Conservation (phyloP, 1,140 invertebrate species). For the Bathynomus jamesi region DNA sequence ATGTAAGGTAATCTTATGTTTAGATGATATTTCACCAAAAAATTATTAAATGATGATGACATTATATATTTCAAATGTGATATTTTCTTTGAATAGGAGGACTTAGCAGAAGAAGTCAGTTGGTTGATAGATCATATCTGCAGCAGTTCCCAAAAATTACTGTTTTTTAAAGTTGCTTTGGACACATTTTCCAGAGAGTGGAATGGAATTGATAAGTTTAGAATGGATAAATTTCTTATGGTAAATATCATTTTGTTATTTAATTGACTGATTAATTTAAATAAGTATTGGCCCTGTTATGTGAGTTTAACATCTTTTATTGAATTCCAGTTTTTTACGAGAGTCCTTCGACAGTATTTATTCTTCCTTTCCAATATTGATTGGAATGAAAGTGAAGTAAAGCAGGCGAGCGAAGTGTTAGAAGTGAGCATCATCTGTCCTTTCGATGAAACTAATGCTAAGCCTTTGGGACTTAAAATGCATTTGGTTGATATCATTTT, state of each 20-base stretch:
- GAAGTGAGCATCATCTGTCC: conserved; percentile 45
- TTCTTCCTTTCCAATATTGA: conserved; percentile 52
- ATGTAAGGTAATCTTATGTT: too few relatives aligned
- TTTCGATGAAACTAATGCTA: conserved; percentile 38
- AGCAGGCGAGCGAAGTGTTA: conserved; percentile 50
- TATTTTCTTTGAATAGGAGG: conserved; percentile 55
- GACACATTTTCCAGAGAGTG: conserved; percentile 71
- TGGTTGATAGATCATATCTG: conserved; percentile 63
- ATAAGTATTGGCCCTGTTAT: too few relatives aligned
- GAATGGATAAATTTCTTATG: conserved; percentile 86
- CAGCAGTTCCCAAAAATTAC: conserved; percentile 51
- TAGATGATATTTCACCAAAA: too few relatives aligned
- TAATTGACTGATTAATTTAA: too few relatives aligned
- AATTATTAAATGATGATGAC: too few relatives aligned
- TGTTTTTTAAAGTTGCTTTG: conserved; percentile 69
- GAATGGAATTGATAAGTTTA: conserved; percentile 77
- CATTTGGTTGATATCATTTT: conserved; percentile 76
- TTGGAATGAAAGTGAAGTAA: conserved; percentile 56
- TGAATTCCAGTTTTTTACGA: conserved; percentile 64
- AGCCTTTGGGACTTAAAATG: conserved; percentile 60
- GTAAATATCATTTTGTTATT: conserved; percentile 49
- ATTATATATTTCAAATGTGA: too few relatives aligned
- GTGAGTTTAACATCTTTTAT: too few relatives aligned
- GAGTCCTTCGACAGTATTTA: conserved; percentile 65
- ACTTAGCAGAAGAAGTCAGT: conserved; percentile 68